Conservation (phyloP, 2,888 invertebrate species). For the Margaritifera margaritifera region DNA sequence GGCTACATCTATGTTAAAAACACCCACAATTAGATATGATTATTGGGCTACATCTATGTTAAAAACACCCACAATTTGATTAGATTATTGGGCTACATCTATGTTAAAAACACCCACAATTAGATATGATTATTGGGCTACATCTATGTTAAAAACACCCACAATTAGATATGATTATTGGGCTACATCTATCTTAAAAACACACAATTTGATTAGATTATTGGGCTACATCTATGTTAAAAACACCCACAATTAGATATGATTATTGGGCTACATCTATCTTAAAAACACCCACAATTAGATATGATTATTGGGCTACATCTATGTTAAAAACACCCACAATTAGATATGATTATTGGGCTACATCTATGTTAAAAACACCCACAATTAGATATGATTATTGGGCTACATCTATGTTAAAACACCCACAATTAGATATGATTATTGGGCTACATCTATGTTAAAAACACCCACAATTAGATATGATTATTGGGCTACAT, state of each 20-base stretch:
- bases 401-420: background rate
- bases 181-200: background rate
- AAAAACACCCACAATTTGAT: background rate
- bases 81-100: background rate
- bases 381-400: background rate
- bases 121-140: background rate
- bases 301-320: background rate
- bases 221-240: background rate
- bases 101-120: background rate
- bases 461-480: background rate
- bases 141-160: background rate
- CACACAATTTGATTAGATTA: background rate
- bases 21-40: background rate
- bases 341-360: background rate
- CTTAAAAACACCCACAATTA: background rate
- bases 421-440: background rate
- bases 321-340: background rate
- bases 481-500: background rate
- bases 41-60: background rate
- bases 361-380: background rate
- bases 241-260: background rate
- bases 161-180: background rate
- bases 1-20: background rate
- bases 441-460: background rate
- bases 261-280: background rate